Conservation (phyloP, 2,113 vertebrate species). For the Suricata suricatta region DNA sequence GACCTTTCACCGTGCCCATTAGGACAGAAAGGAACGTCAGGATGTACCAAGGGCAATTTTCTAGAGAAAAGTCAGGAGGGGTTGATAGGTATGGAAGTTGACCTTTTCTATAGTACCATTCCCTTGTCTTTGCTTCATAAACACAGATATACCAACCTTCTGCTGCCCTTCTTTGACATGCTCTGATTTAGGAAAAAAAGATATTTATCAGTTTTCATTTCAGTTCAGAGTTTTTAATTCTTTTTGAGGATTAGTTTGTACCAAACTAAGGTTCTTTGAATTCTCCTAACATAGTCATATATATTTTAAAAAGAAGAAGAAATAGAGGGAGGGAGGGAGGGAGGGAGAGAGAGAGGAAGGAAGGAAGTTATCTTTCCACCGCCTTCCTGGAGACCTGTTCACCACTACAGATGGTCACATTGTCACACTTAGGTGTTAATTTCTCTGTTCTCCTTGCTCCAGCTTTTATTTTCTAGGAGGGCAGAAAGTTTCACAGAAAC, state of each 20-base stretch:
- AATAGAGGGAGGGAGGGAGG: not conserved
- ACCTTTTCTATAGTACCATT: not conserved
- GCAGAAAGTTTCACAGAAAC: not conserved
- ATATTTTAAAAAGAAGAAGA: not conserved
- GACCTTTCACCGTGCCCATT: not conserved
- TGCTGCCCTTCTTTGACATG: not conserved
- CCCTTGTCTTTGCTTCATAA: not conserved
- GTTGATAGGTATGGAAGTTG: not conserved
- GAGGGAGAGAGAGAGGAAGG: not conserved
- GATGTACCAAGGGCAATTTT: not conserved
- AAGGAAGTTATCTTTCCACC: not conserved
- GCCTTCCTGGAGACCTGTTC: not conserved
- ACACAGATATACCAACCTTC: not conserved
- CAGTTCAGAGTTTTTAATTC: not conserved
- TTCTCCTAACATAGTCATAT: not conserved
- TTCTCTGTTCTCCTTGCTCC: not conserved
- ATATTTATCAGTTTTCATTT: conserved; percentile 7
- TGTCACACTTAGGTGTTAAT: not conserved
- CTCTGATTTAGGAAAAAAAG: not conserved
- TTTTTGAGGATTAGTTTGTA: not conserved
- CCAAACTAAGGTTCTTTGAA: conserved; percentile 41
- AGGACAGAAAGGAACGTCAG: not conserved
- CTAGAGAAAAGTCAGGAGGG: not conserved
- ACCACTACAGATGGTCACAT: conserved; percentile 28
- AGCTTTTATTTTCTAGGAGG: conserved; percentile 5